Percentiles rank a stretch among this genome's conserved stretches.
phyloP scores from a whole-genome alignment of 2,113 vertebrate species.

The Monopterus albus region DNA sequence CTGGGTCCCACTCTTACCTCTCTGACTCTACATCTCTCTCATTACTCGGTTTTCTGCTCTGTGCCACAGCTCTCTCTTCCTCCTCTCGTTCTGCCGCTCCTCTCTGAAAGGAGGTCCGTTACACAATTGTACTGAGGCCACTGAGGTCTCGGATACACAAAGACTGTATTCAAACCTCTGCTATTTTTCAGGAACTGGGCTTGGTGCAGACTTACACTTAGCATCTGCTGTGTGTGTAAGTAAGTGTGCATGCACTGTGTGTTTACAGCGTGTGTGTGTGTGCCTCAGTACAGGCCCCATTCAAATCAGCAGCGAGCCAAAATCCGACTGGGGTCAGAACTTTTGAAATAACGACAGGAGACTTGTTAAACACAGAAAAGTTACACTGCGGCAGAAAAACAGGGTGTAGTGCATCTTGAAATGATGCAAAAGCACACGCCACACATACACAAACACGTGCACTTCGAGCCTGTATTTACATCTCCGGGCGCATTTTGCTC shows the following conservation, averaged over 20 bases:
- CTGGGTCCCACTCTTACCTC: conserved; percentile 6
- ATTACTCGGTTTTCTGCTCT: conserved; percentile 23
- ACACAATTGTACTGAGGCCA: conserved; percentile 62
- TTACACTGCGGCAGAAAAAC: background rate
- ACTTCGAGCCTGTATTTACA: background rate
- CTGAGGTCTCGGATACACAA: conserved; percentile 63
- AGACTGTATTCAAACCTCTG: conserved; percentile 66
- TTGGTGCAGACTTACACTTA: conserved; percentile 47
- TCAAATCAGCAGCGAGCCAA: conserved; percentile 36
- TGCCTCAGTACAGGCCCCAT: conserved; percentile 36
- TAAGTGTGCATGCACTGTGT: conserved; percentile 12
- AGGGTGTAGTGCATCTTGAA: conserved; percentile 20
- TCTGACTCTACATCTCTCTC: background rate
- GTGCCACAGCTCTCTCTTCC: conserved; percentile 8
- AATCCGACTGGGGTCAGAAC: conserved; percentile 32
- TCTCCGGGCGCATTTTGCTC: background rate
- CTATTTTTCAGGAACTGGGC: conserved; percentile 60
- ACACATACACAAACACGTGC: conserved; percentile 12
- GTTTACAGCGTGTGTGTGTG: conserved; percentile 21
- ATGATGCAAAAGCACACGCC: background rate
- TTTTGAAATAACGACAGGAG: conserved; percentile 14
- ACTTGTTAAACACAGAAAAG: background rate
- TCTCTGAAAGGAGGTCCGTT: conserved; percentile 63
- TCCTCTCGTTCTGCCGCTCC: conserved; percentile 19
- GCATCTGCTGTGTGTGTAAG: conserved; percentile 54